Base-by-base conservation (phyloP, 1,140 invertebrate species). In the Hycleus phaleratus region DNA sequence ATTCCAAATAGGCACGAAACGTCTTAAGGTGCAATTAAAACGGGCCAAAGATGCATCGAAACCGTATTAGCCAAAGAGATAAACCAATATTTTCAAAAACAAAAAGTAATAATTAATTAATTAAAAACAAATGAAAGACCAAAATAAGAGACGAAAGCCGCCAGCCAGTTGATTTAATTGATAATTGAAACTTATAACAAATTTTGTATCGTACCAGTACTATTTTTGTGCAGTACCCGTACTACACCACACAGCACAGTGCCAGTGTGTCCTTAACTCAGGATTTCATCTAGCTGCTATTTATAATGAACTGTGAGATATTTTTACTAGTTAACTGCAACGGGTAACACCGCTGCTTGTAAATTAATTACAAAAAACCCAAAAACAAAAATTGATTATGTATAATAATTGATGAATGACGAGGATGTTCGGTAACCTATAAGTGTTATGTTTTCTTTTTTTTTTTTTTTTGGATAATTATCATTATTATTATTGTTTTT, bases 21-120 rank as follows among this genome's bases (percentile, higher is more conserved):
- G 94, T 73, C 85, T 97, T 63, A 97, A 97, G 85, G 95, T 98
- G 74, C 94, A 97, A 79, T 82, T 97, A 72, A 98, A 98, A 82
- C 85, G 93, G 77, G 90, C 91, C 66, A 97, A 95, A 82, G 93
- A 95, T 75, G 83, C 85, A 55, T 85, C 85, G 65, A 87, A 88
- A 78, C 88, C 88, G 62, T 91, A 91, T 75, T 91, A 90, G 73
- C 73, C 73, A 71, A 72, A 64, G 65, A 68, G 51, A 47, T 32
- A 55, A 45, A 44, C 52, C 52, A 55, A 44, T 54, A 39, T 7
- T 39, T 39, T 39, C 10, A 39, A 39, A 39, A 39, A 39, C 38
- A 18, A 18, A 18, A 18, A 18, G 18, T 18, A 18, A 18, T 18
- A 18, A 18, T 18, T 18, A 18, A 18, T 18, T 18, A 18, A 18